phyloP scores from a whole-genome alignment of 1,140 invertebrate genomes.

The Cotesia glomerata region DNA sequence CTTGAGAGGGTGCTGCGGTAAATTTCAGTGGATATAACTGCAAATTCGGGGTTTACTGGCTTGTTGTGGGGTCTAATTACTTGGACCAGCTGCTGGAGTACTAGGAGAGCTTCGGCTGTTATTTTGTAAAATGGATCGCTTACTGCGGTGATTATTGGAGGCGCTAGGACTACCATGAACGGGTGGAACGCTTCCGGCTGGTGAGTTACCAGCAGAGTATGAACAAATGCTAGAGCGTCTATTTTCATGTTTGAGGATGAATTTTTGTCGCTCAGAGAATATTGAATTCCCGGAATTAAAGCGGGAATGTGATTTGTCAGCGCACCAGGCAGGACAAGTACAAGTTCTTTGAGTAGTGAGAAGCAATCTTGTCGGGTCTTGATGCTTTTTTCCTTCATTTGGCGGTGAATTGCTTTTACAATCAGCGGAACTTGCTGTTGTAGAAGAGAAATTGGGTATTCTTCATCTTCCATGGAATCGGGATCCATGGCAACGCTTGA shows the following conservation, averaged over 20 bases:
- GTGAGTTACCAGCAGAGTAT: conserved; percentile 86
- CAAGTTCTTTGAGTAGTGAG: conserved; percentile 86
- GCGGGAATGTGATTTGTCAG: conserved; percentile 84
- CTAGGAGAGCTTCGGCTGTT: conserved; percentile 91
- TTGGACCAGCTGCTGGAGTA: conserved; percentile 93
- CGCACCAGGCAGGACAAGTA: conserved; percentile 87
- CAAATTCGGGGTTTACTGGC: conserved; percentile 76
- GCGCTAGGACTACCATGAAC: conserved; percentile 84
- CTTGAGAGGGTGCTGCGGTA: conserved; percentile 86
- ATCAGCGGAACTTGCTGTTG: conserved; percentile 78
- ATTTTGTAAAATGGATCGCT: conserved; percentile 98
- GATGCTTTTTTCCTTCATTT: conserved; percentile 93
- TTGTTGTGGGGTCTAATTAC: conserved; percentile 84
- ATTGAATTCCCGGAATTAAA: conserved; percentile 89
- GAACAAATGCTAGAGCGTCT: conserved; percentile 92
- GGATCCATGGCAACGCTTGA: conserved; percentile 71
- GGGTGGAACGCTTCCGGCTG: conserved; percentile 72
- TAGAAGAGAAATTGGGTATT: conserved; percentile 74
- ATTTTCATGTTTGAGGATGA: conserved; percentile 99
- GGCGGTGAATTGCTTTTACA: conserved; percentile 86
- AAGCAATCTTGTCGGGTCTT: conserved; percentile 94
- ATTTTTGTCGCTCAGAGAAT: conserved; percentile 90
- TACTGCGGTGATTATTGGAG: conserved; percentile 86
- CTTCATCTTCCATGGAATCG: conserved; percentile 80
- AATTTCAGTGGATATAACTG: conserved; percentile 78